A percentile compares a stretch with the other conserved stretches of the same genome.
Conservation (phyloP, 2,888 invertebrate species). For the Stramonita haemastoma region DNA sequence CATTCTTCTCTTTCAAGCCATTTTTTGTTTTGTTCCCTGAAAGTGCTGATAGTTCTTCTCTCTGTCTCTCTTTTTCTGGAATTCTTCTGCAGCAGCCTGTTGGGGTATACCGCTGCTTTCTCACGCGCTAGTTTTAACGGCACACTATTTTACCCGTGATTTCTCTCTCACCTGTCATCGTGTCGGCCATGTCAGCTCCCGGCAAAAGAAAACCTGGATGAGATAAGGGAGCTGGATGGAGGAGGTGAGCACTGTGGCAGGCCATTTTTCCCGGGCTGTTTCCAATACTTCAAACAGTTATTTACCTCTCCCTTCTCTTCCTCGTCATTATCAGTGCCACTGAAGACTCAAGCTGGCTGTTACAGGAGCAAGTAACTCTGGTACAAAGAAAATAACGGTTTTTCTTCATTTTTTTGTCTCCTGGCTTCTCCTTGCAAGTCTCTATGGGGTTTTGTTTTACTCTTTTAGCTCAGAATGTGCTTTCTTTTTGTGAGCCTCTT, state of each 20-base stretch:
- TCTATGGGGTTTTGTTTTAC: background rate
- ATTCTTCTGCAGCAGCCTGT: too few relatives aligned
- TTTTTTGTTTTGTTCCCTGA: too few relatives aligned
- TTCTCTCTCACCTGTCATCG: background rate
- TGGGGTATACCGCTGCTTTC: too few relatives aligned
- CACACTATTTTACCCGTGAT: background rate
- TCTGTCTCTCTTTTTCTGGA: too few relatives aligned
- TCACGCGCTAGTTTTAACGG: background rate
- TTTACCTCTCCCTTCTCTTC: background rate
- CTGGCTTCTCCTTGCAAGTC: background rate
- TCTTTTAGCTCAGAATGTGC: background rate
- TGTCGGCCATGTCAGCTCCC: slow-evolving; percentile 20
- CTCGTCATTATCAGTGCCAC: background rate
- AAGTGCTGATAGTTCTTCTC: too few relatives aligned
- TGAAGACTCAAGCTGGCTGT: background rate
- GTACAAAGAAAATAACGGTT: background rate
- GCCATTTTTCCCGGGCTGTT: background rate
- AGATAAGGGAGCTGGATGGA: slow-evolving; percentile 2
- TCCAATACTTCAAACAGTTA: slow-evolving; percentile 10
- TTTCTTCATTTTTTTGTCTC: background rate
- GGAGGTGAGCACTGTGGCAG: background rate
- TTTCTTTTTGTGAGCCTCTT: background rate
- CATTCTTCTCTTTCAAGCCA: too few relatives aligned
- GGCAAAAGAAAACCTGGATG: background rate
- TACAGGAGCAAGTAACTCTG: background rate